Percentiles rank a stretch among this genome's conserved stretches.
Evolutionary conservation across 1,140 invertebrate species (phyloP).

Genomic region (Episyrphus balteatus): DNA sequence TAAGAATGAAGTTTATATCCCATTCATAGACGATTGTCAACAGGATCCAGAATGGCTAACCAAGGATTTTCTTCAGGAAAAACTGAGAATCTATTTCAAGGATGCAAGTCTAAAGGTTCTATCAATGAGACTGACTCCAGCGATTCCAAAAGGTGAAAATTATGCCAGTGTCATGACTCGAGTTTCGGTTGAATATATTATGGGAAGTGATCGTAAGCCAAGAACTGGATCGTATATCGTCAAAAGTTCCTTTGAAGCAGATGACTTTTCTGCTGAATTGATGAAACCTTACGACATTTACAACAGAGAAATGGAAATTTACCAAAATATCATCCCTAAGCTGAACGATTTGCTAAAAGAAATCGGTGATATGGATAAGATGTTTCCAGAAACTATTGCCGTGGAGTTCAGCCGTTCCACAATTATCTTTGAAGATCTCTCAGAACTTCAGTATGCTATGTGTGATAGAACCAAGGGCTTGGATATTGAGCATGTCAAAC

Average conservation of each 20-base stretch:
- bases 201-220: slow-evolving; percentile 1
- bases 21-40: too few relatives aligned
- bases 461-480: slow-evolving; percentile 42
- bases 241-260: slow-evolving; percentile 27
- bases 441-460: slow-evolving; percentile 33
- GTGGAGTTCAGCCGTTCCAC: slow-evolving; percentile 21
- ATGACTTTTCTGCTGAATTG: slow-evolving; percentile 21
- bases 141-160: slow-evolving; percentile 32
- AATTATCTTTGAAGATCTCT: slow-evolving; percentile 32
- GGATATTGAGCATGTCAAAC: slow-evolving; percentile 40
- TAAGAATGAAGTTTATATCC: too few relatives aligned
- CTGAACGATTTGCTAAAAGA: slow-evolving; percentile 18
- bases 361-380: slow-evolving; percentile 20
- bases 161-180: slow-evolving; percentile 28
- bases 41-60: slow-evolving; percentile 32
- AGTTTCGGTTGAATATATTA: slow-evolving; percentile 9
- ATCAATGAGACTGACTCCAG: slow-evolving; percentile 18
- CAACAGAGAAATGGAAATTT: slow-evolving; percentile 32
- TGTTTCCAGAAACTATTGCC: slow-evolving; percentile 26
- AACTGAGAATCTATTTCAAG: slow-evolving; percentile 17
- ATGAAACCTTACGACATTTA: slow-evolving; percentile 30
- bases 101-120: slow-evolving; percentile 12
- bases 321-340: slow-evolving; percentile 28
- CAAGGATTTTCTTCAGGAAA: slow-evolving; percentile 20
- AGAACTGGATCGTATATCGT: slow-evolving; percentile 13